Base-by-base conservation (phyloP, 2,888 invertebrate species). In the Diadromus collaris region DNA sequence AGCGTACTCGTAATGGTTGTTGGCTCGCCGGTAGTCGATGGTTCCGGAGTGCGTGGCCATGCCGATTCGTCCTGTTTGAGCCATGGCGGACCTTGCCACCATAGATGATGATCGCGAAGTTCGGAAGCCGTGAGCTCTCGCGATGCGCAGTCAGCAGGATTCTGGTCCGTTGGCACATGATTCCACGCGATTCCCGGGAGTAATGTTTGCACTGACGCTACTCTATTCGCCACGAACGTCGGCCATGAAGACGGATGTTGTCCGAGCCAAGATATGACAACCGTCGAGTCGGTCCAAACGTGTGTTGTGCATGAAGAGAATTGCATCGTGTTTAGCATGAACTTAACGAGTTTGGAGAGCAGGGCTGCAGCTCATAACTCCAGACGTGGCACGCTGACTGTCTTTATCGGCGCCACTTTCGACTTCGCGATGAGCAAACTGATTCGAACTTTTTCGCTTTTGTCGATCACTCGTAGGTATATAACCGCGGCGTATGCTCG, bases 141-240 rank as follows among this genome's bases (percentile, higher is more conserved):
- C 0, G 87, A 88, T 4, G 86, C 80, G 21, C 85, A 82, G 69
- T 88, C 87, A 24, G 87, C 86, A 0, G 88, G 86, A 69, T 89
- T 89, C 6, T 81, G 63, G 27, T 76, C 68, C 9, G 84, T 81
- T 21, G 76, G 44, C 1, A 88, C 84, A 67, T 88, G 85, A 46
- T 63, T 54, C 88, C 88, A 89, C 24, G 61, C 61, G 13, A 56
- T 51, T 9, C 60, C 32, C 6, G 83, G 79, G 10, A 83, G 76
- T 10, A 74, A 24, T 41, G 82, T 78, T 72, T 87, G 85, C 27
- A 89, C 87, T 67, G 84, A 63, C 3, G 83, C 78, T 2, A 88
- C 85, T 54, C 88, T 74, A 73, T 89, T 88, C 2, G 85, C 85
- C 5, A 85, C 83, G 68, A 82, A 83, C 9, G 79, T 81, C 29